Conservation (phyloP, 2,113 vertebrate species). For the Phalacrocorax carbo region DNA sequence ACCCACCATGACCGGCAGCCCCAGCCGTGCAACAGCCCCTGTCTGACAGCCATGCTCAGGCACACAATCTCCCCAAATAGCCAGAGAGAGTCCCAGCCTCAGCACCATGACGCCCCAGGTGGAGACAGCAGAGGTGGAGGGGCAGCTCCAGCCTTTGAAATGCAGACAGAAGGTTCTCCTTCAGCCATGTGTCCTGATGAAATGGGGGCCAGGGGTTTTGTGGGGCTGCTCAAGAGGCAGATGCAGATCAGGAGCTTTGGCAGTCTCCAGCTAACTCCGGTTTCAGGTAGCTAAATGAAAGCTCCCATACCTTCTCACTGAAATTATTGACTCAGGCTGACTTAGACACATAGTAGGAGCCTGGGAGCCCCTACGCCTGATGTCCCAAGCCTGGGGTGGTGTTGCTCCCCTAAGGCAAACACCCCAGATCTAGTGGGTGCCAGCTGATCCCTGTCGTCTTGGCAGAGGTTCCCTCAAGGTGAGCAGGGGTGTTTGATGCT, state of each 20-base stretch:
- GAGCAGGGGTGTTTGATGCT: background rate
- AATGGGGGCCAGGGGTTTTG: accelerated
- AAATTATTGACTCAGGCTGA: background rate
- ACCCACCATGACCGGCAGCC: background rate
- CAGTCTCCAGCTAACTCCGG: background rate
- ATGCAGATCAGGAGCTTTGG: background rate
- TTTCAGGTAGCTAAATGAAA: background rate
- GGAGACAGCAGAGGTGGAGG: background rate
- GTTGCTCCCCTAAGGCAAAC: background rate
- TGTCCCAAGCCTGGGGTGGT: background rate
- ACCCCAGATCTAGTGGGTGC: background rate
- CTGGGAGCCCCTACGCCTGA: background rate
- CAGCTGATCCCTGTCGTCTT: background rate
- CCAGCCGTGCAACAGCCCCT: accelerated
- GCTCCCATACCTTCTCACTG: accelerated
- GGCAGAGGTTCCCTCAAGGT: background rate
- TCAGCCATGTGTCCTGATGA: background rate
- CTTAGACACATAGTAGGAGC: background rate
- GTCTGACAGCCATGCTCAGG: accelerated
- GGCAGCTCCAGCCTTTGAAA: background rate
- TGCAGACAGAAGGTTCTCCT: background rate
- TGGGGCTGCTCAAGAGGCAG: background rate
- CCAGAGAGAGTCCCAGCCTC: background rate
- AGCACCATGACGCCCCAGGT: accelerated
- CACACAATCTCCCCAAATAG: background rate